Evolutionary conservation across 64 coral and sea anemone species (phyloP), one percentile per base, ranked within the genome.

Genomic region (Acropora yongei): DNA sequence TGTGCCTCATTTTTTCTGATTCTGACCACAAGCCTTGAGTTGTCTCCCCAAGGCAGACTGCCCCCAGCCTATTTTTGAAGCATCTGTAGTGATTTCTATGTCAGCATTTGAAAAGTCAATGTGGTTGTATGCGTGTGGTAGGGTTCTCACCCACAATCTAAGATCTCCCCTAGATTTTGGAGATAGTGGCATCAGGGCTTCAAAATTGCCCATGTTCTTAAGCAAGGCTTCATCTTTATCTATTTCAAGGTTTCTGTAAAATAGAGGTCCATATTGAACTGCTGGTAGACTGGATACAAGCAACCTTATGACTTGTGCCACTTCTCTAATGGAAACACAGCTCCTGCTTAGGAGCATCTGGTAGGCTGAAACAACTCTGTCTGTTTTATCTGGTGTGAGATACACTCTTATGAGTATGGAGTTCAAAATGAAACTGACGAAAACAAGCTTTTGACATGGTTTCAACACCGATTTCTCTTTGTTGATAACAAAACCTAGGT

Each of bases 41-140:
- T n/a, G n/a, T n/a, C n/a, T n/a, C n/a, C 19, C 41, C 68, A 65
- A n/a, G 14, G 12, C 72, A 13, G 16, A 1, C 74, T 66, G 66
- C 12, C 82, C 82, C 82, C 82, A 85, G 19, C 82, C 82, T 41
- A n/a, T 85, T 43, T 85, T 63, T 63, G 82, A 85, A 16, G 82
- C 82, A 85, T 85, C 82, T 42, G 53, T 61, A 1, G 82, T 63
- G 11, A 85, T 63, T 12, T 75, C 72, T 7, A 87, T 16, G 39
- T 87, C 66, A 3, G 44, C 7, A 17, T 13, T 12, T 44, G 42
- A 18, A 87, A 74, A 68, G 11, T 17, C 14, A 20, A 87, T 44
- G 44, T n/a, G 7, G 47, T 87, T 87, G 48, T 75, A 87, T 8
- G 65, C 63, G 7, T 10, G 2, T 43, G 72, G 66, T 30, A 87